Percentiles rank a stretch among this genome's conserved stretches.
Evolutionary conservation across 2,113 vertebrate species (phyloP).

Genomic region (Zosterops japonicus): DNA sequence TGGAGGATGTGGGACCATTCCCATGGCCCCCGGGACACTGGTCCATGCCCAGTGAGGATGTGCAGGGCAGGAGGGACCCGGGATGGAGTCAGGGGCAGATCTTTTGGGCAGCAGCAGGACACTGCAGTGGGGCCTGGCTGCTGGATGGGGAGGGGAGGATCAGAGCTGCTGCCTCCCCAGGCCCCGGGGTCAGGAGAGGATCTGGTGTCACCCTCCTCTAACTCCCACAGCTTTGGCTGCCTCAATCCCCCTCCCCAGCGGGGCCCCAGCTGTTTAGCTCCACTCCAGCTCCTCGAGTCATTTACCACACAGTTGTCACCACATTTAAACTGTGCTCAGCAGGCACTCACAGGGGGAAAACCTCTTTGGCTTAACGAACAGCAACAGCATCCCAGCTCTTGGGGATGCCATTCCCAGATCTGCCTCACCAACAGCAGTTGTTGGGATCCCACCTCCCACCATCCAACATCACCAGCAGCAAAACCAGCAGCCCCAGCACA

Average conservation of each 20-base stretch:
- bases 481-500: background rate
- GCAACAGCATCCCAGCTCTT: background rate
- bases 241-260: background rate
- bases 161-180: background rate
- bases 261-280: background rate
- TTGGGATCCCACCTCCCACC: background rate
- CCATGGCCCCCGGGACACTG: background rate
- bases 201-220: background rate
- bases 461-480: background rate
- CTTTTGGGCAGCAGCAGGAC: background rate
- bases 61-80: background rate
- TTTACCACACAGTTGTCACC: background rate
- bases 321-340: slow-evolving; percentile 12
- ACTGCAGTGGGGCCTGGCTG: fast-evolving
- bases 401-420: background rate
- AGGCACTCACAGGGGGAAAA: fast-evolving
- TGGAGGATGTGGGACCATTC: background rate
- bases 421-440: fast-evolving
- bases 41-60: fast-evolving
- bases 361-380: background rate
- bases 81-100: background rate
- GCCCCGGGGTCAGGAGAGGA: fast-evolving
- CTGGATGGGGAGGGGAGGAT: background rate
- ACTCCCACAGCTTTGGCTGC: background rate
- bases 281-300: background rate